Evolutionary conservation across 2,113 vertebrate species (phyloP), one percentile per base, ranked within the genome.

Genomic region (Mesocricetus auratus): DNA sequence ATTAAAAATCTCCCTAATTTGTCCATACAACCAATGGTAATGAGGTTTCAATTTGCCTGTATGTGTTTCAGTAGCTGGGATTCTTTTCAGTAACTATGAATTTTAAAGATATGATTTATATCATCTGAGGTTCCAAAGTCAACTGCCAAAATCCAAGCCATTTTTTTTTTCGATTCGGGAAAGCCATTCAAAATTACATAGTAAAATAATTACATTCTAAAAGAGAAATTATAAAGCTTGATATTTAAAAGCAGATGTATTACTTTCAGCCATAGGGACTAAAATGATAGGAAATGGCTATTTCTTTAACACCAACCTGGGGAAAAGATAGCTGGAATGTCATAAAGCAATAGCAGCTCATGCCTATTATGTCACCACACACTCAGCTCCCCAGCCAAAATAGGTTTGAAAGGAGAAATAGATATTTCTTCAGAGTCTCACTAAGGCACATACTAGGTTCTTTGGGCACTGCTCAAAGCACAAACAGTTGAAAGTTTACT

Each of bases 101-200:
- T 91, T 66, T 94, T 17, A 16, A 36, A 94, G 79, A 92, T 71
- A 91, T 85, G 36, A 87, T 77, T 60, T 53, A 68, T 86, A 19
- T 90, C 39, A 42, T 64, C n/a, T 94, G 74, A 95, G 56, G 29
- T 91, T 85, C 56, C 60, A 95, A 92, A 92, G 16, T 91, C 58
- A 89, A 19, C 85, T 97, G 79, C 31, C 56, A 94, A 97, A 96
- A 87, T 94, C 66, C 68, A 93, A 81, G 13, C 3, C 8, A 64
- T 42, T 56, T 47, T 95, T 86, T 71, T 73, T 88, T 89, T 42
- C 3, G 58, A 68, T 33, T 74, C n/a, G 33, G 15, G 62, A 19
- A 42, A 33, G 36, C 11, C 1, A 50, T 16, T 83, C 13, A 62
- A 36, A 83, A 60, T 62, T 62, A 83, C 22, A 29, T 83, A 9